Percentiles rank a stretch among this genome's conserved stretches.
Evolutionary conservation across 2,797 vertebrate genomes (phyloP).

Genomic region (Borostomias antarcticus): DNA sequence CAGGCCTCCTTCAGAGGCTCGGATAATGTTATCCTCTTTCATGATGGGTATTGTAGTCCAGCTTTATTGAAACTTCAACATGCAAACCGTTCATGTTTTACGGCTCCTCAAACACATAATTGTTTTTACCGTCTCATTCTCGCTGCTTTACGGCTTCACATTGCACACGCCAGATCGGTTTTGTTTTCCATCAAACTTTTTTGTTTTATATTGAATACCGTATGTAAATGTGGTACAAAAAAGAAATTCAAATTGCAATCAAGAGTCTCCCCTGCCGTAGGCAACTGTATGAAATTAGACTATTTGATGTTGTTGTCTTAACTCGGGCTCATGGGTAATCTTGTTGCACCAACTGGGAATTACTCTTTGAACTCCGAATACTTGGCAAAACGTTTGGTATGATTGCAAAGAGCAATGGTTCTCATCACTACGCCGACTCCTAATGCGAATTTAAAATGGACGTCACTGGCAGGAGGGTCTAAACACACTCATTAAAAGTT

Average conservation of each 20-base stretch:
- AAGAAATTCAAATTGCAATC: slow-evolving; percentile 37
- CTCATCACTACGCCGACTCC: neutral
- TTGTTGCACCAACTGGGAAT: slow-evolving; percentile 18
- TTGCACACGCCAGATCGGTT: neutral
- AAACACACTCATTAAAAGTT: slow-evolving; percentile 33
- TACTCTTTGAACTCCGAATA: slow-evolving; percentile 5
- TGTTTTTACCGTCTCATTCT: slow-evolving; percentile 1
- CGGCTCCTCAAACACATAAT: neutral
- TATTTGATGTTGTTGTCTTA: slow-evolving; percentile 24
- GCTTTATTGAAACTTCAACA: neutral
- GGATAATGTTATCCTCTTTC: slow-evolving; percentile 5
- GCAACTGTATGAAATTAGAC: slow-evolving; percentile 30
- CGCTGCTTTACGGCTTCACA: neutral
- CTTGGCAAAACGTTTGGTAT: slow-evolving; percentile 4
- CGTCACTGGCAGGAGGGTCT: neutral
- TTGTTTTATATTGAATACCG: slow-evolving; percentile 17
- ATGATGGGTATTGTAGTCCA: neutral
- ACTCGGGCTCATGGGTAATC: slow-evolving; percentile 28
- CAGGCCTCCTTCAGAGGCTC: neutral
- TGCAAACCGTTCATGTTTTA: neutral
- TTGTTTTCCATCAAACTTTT: slow-evolving; percentile 4
- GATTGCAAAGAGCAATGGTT: slow-evolving; percentile 6
- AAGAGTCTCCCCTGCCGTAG: slow-evolving; percentile 33
- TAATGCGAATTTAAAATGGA: slow-evolving; percentile 20
- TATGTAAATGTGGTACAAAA: slow-evolving; percentile 32